Evolutionary conservation across 1,140 invertebrate genomes (phyloP).

Genomic region (Lordiphosa collinella): DNA sequence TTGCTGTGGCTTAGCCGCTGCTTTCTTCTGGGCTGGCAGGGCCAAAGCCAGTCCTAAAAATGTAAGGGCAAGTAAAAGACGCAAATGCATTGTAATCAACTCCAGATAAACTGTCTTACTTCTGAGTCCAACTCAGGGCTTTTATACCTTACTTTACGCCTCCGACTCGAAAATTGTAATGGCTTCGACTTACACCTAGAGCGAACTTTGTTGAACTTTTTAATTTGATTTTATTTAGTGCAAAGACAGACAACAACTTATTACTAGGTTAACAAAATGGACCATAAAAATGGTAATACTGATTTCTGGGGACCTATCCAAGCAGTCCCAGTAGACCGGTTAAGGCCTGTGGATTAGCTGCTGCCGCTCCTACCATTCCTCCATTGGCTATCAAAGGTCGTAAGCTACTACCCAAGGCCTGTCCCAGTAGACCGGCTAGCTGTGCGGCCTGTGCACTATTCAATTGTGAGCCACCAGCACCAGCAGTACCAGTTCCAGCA

Average conservation of each 20-base stretch:
- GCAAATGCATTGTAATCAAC: constrained; percentile 19
- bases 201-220: no score
- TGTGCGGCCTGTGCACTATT: constrained; percentile 48
- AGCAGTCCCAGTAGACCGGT: constrained; percentile 37
- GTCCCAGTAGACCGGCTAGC: constrained; percentile 50
- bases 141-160: no score
- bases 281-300: constrained; percentile 22
- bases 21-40: constrained; percentile 6
- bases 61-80: constrained; percentile 5
- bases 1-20: background rate
- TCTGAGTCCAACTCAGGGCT: background rate
- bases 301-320: constrained; percentile 21
- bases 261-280: background rate
- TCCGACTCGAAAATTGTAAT: no score
- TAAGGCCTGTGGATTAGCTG: constrained; percentile 40
- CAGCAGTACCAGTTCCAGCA: background rate
- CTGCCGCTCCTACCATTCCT: constrained; percentile 5
- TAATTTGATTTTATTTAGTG: no score
- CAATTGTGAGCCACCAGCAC: constrained; percentile 28
- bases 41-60: constrained; percentile 3
- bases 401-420: constrained; percentile 57
- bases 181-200: no score
- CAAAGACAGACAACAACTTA: background rate
- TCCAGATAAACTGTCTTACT: constrained; percentile 1
- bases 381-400: constrained; percentile 55